Base-by-base conservation (phyloP, 2,888 invertebrate species). In the Holacanthella duospinosa region DNA sequence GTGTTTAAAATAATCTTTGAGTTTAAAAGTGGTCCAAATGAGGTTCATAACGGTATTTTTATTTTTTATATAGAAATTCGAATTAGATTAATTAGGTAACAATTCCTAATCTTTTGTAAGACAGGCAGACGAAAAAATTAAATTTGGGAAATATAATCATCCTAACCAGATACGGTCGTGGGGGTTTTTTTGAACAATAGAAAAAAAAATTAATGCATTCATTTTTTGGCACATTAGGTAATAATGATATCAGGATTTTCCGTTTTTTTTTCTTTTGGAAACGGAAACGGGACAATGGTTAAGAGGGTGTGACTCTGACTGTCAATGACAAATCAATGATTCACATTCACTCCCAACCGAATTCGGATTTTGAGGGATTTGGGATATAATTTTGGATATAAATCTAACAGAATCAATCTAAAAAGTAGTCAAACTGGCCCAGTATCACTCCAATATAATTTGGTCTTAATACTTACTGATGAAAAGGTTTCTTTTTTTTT, bases 321-420 rank as follows among this genome's bases (percentile, higher is more conserved):
- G 48, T 48, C 48, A 48, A 48, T 48, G 48, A 48, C 48, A 48
- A 48, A 48, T 48, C 6, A 48, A 48, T 48, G 48, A 48, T 48
- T 48, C 48, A 48, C 48, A 36, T 16, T 12, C n/a, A n/a, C n/a
- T n/a, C n/a, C n/a, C n/a, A n/a, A n/a, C n/a, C n/a, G n/a, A n/a
- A n/a, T n/a, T n/a, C n/a, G n/a, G n/a, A n/a, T n/a, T n/a, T n/a
- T n/a, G n/a, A n/a, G n/a, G n/a, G n/a, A n/a, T n/a, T n/a, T n/a
- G n/a, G n/a, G n/a, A n/a, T n/a, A n/a, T n/a, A n/a, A n/a, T n/a
- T n/a, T n/a, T n/a, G n/a, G n/a, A n/a, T n/a, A n/a, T n/a, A n/a
- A n/a, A n/a, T n/a, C n/a, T n/a, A n/a, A n/a, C n/a, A n/a, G n/a
- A n/a, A n/a, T n/a, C n/a, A n/a, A n/a, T n/a, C n/a, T n/a, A n/a